A percentile compares a stretch with the other conserved stretches of the same genome.
phyloP scores from a whole-genome alignment of 2,113 vertebrate species.

The Vulpes ferrilata region DNA sequence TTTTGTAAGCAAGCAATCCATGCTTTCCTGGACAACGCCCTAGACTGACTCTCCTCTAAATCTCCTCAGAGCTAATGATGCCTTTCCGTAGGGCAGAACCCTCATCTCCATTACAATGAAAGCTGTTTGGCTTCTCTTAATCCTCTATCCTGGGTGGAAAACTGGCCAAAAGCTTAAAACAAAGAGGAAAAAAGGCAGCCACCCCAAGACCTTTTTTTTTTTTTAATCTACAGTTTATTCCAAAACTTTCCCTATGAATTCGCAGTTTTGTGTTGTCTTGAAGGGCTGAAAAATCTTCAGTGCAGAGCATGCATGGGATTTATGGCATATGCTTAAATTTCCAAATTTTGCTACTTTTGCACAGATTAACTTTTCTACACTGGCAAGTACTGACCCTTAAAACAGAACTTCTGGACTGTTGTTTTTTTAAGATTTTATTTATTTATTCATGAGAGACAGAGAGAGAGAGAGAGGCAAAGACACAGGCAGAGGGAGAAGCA shows the following conservation, averaged over 20 bases:
- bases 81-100: neutral
- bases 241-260: neutral
- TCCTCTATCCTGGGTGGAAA: neutral
- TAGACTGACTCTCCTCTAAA: neutral
- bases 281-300: neutral
- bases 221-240: neutral
- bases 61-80: neutral
- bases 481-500: too few species aligned
- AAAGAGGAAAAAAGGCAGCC: neutral
- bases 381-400: neutral
- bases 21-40: neutral
- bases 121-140: neutral
- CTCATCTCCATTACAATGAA: slow-evolving; percentile 29
- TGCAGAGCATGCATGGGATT: neutral
- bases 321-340: neutral
- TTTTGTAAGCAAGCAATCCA: neutral
- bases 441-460: too few species aligned
- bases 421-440: too few species aligned
- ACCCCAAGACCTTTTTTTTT: neutral
- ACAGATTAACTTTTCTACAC: neutral
- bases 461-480: too few species aligned
- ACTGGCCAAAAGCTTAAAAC: neutral
- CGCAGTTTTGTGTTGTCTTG: neutral
- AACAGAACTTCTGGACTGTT: neutral
- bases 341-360: neutral